Evolutionary conservation across 2,797 vertebrate genomes (phyloP), one percentile per base, ranked within the genome.

Genomic region (Darevskia nairensis): DNA sequence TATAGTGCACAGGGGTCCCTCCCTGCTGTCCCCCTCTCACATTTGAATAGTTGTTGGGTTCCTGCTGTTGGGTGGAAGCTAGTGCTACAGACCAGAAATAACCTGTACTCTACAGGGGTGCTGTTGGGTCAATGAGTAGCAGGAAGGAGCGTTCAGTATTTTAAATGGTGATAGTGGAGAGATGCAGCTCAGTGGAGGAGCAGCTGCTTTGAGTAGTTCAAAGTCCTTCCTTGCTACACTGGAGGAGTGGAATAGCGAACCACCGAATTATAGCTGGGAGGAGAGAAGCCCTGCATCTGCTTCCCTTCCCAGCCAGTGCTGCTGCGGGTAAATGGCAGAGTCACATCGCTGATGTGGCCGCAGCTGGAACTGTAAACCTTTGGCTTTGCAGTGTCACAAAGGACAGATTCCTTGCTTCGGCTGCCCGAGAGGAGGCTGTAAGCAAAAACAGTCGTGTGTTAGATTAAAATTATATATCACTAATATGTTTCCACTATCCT

Each of bases 191-290:
- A 39, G 1, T 46, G 35, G 32, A 78, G 66, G 27, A 41, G 29
- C 50, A 85, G 32, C 19, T 55, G 32, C 15, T n/a, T n/a, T 81
- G 10, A 85, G 41, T 2, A 35, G 19, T 81, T 66, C 8, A 27
- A 23, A 76, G 32, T 64, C 15, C 6, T 44, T 64, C n/a, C 44
- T 44, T 75, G 35, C 92, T 92, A 97, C 89, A 96, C 1, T 0
- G 96, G 96, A 0, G 97, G 94, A 90, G 96, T 85, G 95, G 97
- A 95, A 92, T 97, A 94, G 89, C 96, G 89, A 80, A 97, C 92
- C n/a, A 96, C 94, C 0, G 97, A 97, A 92, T 96, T 98, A 93
- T 98, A 98, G 94, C 98, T 97, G 0, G 98, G 97, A 84, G 97
- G 97, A 23, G 97, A 96, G 6, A 97, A 96, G 69, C 92, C 90